Base-by-base conservation (phyloP, 2,797 vertebrate species). In the Acrossocheilus wenchowensis region DNA sequence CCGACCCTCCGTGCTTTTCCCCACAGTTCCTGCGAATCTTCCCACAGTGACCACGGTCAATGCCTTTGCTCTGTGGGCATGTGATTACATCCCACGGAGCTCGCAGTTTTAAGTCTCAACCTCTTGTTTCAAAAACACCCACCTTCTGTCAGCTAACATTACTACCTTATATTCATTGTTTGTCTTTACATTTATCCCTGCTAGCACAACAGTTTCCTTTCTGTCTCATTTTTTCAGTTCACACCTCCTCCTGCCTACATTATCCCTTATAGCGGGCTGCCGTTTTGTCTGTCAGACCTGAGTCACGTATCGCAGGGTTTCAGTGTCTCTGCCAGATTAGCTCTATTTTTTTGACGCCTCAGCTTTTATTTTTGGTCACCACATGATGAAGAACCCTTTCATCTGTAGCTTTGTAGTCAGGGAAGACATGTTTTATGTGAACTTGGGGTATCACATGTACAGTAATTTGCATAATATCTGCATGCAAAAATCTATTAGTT, bases 331-430 rank as follows among this genome's bases (percentile, higher is more conserved):
- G 45, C 45, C 78, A 71, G 82, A 41, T 48, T 81, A 82, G 86
- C 78, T 81, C 34, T 45, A 36, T 81, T 87, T n/a, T 81, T 87
- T 73, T 86, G 87, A 89, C 85, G 88, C 66, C 39, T 71, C 66
- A 39, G 52, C 71, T 79, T 73, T 87, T 41, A 72, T 87, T 83
- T 84, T 79, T 64, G 66, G 50, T 79, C 41, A 62, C 88, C 77
- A 66, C 82, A 69, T 78, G 45, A 78, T 78, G 45, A 30, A 69
- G 45, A 77, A 26, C 26, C 19, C 64, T 69, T 81, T 80, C 2
- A 48, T 80, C 60, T 80, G 39, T 45, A 48, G n/a, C 60, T 78
- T 57, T 78, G 34, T n/a, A 36, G 48, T 80, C 41, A 45, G 41
- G 15, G 57, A 62, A 45, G 39, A 79, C 2, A 39, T 48, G 11